These are phyloP conservation scores for Lophotriccus pileatus DNA, from an alignment of 2,797 vertebrate genomes.

Conservation along the genomic window DNA sequence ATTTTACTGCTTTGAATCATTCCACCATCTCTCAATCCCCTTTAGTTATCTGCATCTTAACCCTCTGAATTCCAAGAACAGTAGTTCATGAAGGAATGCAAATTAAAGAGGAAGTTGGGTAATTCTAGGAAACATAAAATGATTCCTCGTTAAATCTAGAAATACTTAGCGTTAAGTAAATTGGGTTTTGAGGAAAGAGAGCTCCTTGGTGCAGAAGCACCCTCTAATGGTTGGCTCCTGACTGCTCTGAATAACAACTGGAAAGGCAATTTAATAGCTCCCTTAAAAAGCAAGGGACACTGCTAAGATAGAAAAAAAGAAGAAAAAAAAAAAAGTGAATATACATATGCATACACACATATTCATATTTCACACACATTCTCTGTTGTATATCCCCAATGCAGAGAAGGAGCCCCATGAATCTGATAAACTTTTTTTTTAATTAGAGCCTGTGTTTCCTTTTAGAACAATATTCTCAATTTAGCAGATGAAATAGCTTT, in stretches of 20 bases:
- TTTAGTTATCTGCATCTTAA: neutral
- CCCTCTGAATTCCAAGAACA: neutral
- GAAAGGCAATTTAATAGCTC: neutral
- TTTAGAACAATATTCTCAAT: neutral
- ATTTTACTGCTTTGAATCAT: neutral
- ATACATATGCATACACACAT: neutral
- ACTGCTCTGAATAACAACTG: neutral
- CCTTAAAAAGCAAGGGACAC: neutral
- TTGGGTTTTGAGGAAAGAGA: neutral
- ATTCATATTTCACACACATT: neutral
- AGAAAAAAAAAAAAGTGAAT: neutral
- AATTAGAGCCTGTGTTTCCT: conserved; percentile 5
- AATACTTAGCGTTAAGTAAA: neutral
- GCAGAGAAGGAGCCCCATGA: neutral
- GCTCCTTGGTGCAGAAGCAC: conserved; percentile 51
- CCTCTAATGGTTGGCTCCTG: conserved; percentile 37
- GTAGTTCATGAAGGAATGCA: neutral
- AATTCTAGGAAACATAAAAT: conserved; percentile 21
- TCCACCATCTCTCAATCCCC: neutral
- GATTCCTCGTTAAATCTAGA: neutral
- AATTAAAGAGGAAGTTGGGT: neutral
- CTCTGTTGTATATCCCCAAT: neutral
- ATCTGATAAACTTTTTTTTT: neutral
- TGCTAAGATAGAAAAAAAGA: neutral
- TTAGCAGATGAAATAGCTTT: neutral